Percentiles rank a stretch among this genome's conserved stretches.
These are phyloP conservation scores for Orthochromis malagaraziensis DNA, from an alignment of 2,113 vertebrate species.

Conservation along the genomic window DNA sequence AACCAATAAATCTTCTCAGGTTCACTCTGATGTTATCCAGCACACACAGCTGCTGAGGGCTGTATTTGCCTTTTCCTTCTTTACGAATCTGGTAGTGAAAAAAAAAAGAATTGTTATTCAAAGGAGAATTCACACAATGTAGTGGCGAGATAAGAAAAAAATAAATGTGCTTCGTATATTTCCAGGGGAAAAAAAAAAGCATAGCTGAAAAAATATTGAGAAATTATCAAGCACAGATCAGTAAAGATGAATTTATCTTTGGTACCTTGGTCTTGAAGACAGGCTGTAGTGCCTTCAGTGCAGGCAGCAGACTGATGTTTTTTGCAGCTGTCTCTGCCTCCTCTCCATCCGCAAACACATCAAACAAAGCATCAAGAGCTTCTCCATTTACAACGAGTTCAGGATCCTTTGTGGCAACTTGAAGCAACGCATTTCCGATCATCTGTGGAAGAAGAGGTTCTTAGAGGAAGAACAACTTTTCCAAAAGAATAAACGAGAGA, in stretches of 20 bases:
- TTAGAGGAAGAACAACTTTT: neutral
- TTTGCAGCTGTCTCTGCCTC: constrained; percentile 84
- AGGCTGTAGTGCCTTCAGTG: constrained; percentile 86
- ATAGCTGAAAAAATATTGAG: neutral
- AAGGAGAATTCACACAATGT: neutral
- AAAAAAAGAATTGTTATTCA: neutral
- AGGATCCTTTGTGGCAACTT: constrained; percentile 79
- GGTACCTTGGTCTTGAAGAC: constrained; percentile 88
- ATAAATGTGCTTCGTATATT: neutral
- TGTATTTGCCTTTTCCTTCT: constrained; percentile 83
- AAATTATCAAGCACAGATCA: neutral
- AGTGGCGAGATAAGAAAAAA: neutral
- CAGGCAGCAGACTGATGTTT: constrained; percentile 78
- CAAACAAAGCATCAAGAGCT: constrained; percentile 91
- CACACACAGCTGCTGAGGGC: constrained; percentile 86
- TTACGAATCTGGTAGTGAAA: constrained; percentile 79
- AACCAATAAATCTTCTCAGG: constrained; percentile 89
- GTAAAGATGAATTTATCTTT: neutral
- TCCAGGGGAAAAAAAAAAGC: neutral
- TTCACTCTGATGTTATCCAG: constrained; percentile 93
- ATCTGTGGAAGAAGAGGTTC: constrained; percentile 64
- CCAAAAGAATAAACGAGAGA: neutral
- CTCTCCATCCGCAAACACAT: constrained; percentile 90
- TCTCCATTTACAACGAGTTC: constrained; percentile 89
- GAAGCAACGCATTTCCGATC: constrained; percentile 86